These are phyloP conservation scores for Papilio elwesi DNA, from an alignment of 2,888 invertebrate species.

Conservation along the genomic window DNA sequence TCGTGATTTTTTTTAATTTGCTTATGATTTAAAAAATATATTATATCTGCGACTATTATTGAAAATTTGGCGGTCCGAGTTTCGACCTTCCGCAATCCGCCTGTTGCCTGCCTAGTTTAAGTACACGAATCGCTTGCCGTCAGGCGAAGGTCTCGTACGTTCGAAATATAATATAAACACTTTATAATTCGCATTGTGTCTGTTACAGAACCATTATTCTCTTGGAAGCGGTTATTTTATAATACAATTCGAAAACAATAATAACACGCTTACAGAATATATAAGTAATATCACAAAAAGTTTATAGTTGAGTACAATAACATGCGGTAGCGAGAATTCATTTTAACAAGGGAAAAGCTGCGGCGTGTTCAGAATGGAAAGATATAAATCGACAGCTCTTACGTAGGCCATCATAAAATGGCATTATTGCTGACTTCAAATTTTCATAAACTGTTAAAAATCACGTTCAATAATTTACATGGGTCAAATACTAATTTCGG, in stretches of 20 bases:
- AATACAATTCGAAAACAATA: slow-evolving; percentile 13
- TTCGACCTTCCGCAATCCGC: no score
- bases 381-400: not conserved
- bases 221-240: slow-evolving; percentile 8
- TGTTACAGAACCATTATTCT: slow-evolving; percentile 13
- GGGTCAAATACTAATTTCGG: no score
- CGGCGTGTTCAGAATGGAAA: not conserved
- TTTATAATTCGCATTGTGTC: slow-evolving; percentile 22
- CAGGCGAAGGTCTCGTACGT: not conserved
- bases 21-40: no score
- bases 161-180: not conserved
- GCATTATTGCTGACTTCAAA: no score
- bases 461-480: no score
- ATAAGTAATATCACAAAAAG: not conserved
- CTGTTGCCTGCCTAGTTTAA: no score
- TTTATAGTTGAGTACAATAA: not conserved
- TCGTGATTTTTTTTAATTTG: no score
- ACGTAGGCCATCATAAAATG: no score
- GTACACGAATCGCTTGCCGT: no score
- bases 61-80: no score
- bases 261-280: slow-evolving; percentile 11
- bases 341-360: not conserved
- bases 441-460: no score
- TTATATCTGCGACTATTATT: no score
- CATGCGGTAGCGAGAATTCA: not conserved